Evolutionary conservation across 2,888 invertebrate species (phyloP), one percentile per base, ranked within the genome.

Genomic region (Drosophila anomelani): DNA sequence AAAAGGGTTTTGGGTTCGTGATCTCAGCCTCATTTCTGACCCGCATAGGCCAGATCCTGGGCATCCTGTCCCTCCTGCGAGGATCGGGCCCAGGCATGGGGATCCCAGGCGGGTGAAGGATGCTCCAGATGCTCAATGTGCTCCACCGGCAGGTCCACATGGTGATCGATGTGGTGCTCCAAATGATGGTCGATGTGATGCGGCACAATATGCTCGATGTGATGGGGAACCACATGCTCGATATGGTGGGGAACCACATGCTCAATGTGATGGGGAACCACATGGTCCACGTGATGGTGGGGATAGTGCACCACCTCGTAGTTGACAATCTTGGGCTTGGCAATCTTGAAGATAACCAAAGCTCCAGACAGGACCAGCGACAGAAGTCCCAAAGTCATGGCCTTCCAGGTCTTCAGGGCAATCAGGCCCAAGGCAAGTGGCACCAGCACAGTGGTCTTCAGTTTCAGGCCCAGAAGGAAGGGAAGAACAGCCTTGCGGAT

Each of bases 341-440:
- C 96, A 91, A 97, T 94, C 93, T 96, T 97, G 93, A 97, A 97
- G 91, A 97, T 96, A 58, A 97, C 94, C 94, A 97, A 94, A 68
- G 97, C 97, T 77, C 96, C 97, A 78, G 97, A 96, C 51, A 97
- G 93, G 29, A 97, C 97, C 90, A 97, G 93, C 4, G 97, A 97
- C 71, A 97, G 94, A 6, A 97, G 95, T 72, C 97, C 97, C 78
- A 97, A 94, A 10, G 97, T 97, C 81, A 97, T 93, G 46, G 97
- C 97, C 92, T 97, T 97, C 97, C 97, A 97, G 17, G 97, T 97
- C 92, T 97, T 97, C 64, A 97, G 93, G 0, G 97, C 97, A 88
- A 97, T 97, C 68, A 97, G 93, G 39, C 96, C 96, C 66, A 97
- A 93, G 15, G 96, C 96, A 73, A 97, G 92, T 0, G 97, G 97